Evolutionary conservation across 2,797 vertebrate species (phyloP).

Genomic region (Megaceryle alcyon): DNA sequence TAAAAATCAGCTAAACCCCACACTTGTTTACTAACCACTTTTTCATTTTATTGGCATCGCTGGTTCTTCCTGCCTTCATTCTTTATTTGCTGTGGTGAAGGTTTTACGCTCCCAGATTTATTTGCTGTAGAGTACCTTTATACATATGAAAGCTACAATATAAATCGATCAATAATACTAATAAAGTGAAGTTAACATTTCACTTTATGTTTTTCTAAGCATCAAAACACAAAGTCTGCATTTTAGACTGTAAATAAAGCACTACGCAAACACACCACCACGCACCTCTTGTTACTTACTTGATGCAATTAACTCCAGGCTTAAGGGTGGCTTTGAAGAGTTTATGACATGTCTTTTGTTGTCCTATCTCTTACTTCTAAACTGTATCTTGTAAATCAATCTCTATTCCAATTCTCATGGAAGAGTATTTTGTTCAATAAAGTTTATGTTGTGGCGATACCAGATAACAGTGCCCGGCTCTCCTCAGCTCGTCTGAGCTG

Average conservation of each 20-base stretch:
- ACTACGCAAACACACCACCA: not conserved
- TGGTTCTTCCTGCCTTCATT: constrained; percentile 27
- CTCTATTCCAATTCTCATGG: constrained; percentile 37
- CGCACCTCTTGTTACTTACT: not conserved
- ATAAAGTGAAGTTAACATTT: constrained; percentile 23
- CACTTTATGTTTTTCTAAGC: not conserved
- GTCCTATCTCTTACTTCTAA: constrained; percentile 51
- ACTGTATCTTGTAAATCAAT: constrained; percentile 40
- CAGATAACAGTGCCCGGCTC: not conserved
- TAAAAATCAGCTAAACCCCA: not conserved
- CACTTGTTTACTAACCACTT: not conserved
- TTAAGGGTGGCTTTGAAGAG: not conserved
- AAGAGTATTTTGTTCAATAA: constrained; percentile 28
- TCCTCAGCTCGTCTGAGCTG: not conserved
- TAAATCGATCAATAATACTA: constrained; percentile 50
- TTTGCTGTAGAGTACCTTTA: not conserved
- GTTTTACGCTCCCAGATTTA: constrained; percentile 56
- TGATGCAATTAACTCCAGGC: constrained; percentile 17
- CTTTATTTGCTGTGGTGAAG: constrained; percentile 23
- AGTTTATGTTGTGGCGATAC: not conserved
- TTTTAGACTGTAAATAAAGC: constrained; percentile 16
- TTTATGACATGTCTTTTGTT: not conserved
- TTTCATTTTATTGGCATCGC: constrained; percentile 20
- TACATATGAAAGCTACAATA: not conserved
- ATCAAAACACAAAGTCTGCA: not conserved